A percentile compares a stretch with the other conserved stretches of the same genome.
Conservation (phyloP, 2,888 invertebrate species). For the Hypolimnas misippus region DNA sequence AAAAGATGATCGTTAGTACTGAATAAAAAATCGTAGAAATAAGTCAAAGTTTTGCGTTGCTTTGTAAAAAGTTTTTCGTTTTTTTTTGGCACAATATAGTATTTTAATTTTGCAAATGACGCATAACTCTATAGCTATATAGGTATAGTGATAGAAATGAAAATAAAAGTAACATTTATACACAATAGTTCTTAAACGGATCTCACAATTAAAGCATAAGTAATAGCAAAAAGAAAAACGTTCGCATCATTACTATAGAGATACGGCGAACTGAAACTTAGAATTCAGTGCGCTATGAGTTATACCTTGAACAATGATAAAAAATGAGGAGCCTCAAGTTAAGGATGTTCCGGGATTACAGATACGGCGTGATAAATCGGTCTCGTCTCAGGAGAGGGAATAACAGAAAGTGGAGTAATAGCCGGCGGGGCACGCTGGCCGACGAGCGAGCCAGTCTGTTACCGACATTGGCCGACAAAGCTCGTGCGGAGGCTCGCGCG, state of each 20-base stretch:
- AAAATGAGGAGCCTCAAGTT: constrained; percentile 35
- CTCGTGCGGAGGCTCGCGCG: constrained; percentile 57
- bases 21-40: too few relatives aligned
- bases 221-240: too few relatives aligned
- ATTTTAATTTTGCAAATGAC: too few relatives aligned
- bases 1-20: too few relatives aligned
- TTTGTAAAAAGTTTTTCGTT: too few relatives aligned
- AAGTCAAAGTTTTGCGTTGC: too few relatives aligned
- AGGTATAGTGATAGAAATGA: too few relatives aligned
- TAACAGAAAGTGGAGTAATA: constrained; percentile 78
- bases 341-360: constrained; percentile 43
- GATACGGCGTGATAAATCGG: constrained; percentile 74
- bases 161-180: too few relatives aligned
- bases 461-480: constrained; percentile 66
- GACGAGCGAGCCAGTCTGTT: constrained; percentile 66
- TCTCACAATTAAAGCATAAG: too few relatives aligned
- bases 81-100: too few relatives aligned
- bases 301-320: constrained; percentile 8
- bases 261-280: background rate
- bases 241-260: too few relatives aligned
- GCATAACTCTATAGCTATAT: too few relatives aligned
- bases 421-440: constrained; percentile 70
- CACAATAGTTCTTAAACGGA: background rate
- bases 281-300: background rate
- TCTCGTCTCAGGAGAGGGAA: constrained; percentile 71